Evolutionary conservation across 2,113 vertebrate species (phyloP).

Genomic region (Nibea coibor): DNA sequence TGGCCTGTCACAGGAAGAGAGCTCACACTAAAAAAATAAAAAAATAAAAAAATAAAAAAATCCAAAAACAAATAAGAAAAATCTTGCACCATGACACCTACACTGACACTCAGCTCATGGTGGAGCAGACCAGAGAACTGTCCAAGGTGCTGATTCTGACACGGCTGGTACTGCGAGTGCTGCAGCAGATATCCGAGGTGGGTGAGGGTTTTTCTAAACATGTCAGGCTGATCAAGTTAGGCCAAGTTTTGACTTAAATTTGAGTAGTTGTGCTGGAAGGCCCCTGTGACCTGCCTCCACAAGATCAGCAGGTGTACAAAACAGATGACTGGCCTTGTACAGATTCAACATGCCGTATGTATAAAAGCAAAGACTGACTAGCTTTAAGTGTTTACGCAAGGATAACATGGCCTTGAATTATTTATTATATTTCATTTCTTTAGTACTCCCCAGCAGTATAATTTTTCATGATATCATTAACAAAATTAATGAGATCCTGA

Average conservation of each 20-base stretch:
- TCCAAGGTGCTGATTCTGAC: neutral
- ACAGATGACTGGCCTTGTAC: neutral
- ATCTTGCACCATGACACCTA: neutral
- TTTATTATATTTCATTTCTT: neutral
- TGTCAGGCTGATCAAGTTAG: neutral
- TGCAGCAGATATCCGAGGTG: neutral
- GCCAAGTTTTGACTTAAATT: neutral
- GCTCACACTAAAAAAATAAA: too few relatives aligned
- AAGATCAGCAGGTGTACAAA: neutral
- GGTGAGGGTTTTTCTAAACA: neutral
- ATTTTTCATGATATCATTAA: neutral
- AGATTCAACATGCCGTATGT: neutral
- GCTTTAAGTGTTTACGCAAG: neutral
- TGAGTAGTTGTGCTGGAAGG: neutral
- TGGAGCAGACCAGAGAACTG: neutral
- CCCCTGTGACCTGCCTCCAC: neutral
- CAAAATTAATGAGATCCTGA: neutral
- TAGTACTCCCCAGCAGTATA: neutral
- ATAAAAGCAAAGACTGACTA: neutral
- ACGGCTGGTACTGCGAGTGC: neutral
- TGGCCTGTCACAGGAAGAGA: neutral
- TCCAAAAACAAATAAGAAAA: too few relatives aligned
- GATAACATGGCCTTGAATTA: neutral
- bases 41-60: too few relatives aligned
- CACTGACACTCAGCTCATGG: neutral